Conservation (phyloP, 2,113 vertebrate species). For the Macroglossus sobrinus region DNA sequence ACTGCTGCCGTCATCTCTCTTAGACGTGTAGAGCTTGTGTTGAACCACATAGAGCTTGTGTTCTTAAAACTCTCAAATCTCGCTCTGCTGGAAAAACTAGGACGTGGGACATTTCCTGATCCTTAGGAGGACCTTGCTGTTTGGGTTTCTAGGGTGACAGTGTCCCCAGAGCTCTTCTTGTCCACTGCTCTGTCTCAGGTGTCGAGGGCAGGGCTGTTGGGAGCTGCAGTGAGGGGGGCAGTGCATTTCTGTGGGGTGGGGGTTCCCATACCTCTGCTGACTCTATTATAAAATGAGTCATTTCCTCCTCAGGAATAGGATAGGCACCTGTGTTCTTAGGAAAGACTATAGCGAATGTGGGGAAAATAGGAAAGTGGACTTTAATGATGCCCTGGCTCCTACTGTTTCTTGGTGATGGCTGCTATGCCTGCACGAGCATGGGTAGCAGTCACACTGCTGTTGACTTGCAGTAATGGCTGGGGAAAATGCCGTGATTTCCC, state of each 20-base stretch:
- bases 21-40: background rate
- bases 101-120: background rate
- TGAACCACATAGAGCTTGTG: background rate
- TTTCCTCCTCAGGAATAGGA: background rate
- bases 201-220: background rate
- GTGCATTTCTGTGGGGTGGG: background rate
- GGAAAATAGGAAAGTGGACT: fast-evolving
- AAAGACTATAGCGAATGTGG: background rate
- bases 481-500: background rate
- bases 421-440: fast-evolving
- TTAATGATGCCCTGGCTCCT: fast-evolving
- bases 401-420: background rate
- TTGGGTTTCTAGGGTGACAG: background rate
- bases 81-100: background rate
- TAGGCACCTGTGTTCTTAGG: background rate
- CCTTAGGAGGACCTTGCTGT: background rate
- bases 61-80: background rate
- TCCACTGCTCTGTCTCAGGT: background rate
- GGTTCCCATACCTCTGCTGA: background rate
- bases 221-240: background rate
- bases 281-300: background rate
- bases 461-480: background rate
- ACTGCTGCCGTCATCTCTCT: background rate
- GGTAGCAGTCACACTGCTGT: background rate
- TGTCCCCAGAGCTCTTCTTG: background rate